A percentile compares a stretch with the other conserved stretches of the same genome.
Evolutionary conservation across 2,113 vertebrate genomes (phyloP).

Genomic region (Mobula hypostoma): DNA sequence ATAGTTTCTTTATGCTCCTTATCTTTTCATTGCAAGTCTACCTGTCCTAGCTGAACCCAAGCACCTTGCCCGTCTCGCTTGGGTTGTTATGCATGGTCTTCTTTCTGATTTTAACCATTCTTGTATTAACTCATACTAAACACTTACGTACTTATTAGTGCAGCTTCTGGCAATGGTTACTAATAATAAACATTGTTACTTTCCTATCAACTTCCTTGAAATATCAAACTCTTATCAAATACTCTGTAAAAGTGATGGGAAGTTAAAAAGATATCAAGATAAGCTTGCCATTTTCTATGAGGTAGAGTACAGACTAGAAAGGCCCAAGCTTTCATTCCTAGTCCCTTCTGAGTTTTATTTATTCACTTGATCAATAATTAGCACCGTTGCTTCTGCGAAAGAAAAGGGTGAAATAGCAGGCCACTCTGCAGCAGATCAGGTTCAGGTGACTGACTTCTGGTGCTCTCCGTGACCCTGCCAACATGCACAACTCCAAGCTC

Average conservation of each 20-base stretch:
- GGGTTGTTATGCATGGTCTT: background rate
- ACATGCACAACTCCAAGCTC: background rate
- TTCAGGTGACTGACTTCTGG: background rate
- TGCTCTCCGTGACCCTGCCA: background rate
- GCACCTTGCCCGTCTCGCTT: background rate
- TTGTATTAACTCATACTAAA: background rate
- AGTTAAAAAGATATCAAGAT: background rate
- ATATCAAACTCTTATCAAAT: background rate
- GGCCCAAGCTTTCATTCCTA: background rate
- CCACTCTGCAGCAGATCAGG: background rate
- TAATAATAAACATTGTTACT: background rate
- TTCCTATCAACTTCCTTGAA: background rate
- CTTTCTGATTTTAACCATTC: background rate
- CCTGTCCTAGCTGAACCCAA: background rate
- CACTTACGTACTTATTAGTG: background rate
- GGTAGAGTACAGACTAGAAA: background rate
- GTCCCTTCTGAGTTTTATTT: background rate
- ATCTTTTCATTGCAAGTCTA: background rate
- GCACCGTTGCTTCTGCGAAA: background rate
- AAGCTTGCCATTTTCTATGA: background rate
- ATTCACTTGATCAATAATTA: background rate
- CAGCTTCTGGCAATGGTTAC: background rate
- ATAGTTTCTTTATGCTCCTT: constrained; percentile 22
- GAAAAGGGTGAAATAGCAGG: background rate
- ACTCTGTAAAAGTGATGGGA: background rate